These are phyloP conservation scores for Geotrupes spiniger DNA, from an alignment of 2,888 invertebrate species.

Conservation along the genomic window DNA sequence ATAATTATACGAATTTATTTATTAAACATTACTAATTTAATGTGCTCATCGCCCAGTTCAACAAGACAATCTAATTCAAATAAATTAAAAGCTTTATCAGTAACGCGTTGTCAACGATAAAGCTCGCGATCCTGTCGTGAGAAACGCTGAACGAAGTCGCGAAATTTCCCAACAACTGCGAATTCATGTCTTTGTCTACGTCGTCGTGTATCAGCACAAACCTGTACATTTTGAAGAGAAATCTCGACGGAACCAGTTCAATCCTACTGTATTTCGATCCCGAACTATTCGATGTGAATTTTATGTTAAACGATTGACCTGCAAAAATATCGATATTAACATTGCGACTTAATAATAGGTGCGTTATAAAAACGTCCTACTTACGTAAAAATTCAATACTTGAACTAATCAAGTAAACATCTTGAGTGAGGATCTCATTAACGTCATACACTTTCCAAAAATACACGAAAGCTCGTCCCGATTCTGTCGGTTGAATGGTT, in stretches of 20 bases:
- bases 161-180: slow-evolving; percentile 36
- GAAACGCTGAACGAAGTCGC: slow-evolving; percentile 48
- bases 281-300: slow-evolving; percentile 38
- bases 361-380: background rate
- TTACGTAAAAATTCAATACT: slow-evolving; percentile 28
- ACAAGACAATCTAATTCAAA: slow-evolving; percentile 43
- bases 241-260: slow-evolving; percentile 33
- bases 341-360: background rate
- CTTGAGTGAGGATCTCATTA: slow-evolving; percentile 32
- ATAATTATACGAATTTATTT: too few relatives aligned
- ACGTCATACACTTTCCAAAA: slow-evolving; percentile 42
- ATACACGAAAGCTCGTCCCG: slow-evolving; percentile 39
- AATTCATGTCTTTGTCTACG: slow-evolving; percentile 32
- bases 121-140: slow-evolving; percentile 51
- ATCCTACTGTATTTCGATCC: slow-evolving; percentile 34
- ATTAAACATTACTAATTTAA: too few relatives aligned
- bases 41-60: too few relatives aligned
- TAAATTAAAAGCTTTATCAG: slow-evolving; percentile 57
- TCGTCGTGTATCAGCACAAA: slow-evolving; percentile 38
- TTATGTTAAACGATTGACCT: slow-evolving; percentile 40
- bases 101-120: slow-evolving; percentile 50
- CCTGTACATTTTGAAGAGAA: slow-evolving; percentile 43
- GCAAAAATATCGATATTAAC: slow-evolving; percentile 25
- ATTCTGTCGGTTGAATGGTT: slow-evolving; percentile 35
- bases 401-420: slow-evolving; percentile 37